phyloP scores from a whole-genome alignment of 2,113 vertebrate genomes.

The Charadrius vociferus region DNA sequence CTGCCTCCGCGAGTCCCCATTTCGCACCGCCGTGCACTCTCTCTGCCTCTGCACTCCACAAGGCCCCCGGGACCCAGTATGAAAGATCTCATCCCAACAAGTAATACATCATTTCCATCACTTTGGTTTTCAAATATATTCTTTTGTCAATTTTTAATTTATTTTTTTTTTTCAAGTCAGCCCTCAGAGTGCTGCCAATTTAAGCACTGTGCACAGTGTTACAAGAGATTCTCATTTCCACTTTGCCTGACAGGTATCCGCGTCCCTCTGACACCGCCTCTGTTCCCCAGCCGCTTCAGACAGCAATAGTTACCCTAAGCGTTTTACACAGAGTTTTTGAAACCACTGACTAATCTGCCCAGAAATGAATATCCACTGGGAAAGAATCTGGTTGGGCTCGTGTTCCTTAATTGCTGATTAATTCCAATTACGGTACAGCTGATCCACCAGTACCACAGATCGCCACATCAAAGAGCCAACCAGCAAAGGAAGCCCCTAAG shows the following conservation, averaged over 20 bases:
- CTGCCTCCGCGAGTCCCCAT: neutral
- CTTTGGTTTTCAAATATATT: slow-evolving; percentile 19
- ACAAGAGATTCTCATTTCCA: slow-evolving; percentile 11
- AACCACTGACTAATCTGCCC: slow-evolving; percentile 9
- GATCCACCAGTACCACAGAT: slow-evolving; percentile 39
- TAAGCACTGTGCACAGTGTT: neutral
- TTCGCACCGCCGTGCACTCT: neutral
- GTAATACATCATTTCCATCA: neutral
- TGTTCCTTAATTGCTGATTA: slow-evolving; percentile 58
- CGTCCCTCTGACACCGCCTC: neutral
- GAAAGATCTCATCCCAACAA: slow-evolving; percentile 1
- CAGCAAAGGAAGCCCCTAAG: slow-evolving; percentile 43
- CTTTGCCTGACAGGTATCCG: slow-evolving; percentile 16
- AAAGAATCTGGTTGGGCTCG: neutral
- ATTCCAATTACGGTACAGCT: slow-evolving; percentile 45
- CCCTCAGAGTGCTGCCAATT: neutral
- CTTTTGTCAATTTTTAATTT: neutral
- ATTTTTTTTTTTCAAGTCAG: neutral
- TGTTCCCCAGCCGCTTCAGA: neutral
- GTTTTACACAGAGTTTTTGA: neutral
- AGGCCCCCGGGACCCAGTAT: neutral
- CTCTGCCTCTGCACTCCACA: neutral
- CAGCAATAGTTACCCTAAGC: slow-evolving; percentile 9
- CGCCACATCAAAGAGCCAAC: slow-evolving; percentile 33
- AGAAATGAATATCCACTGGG: slow-evolving; percentile 2